Evolutionary conservation across 2,113 vertebrate genomes (phyloP).

Genomic region (Marcusenius ussheri): DNA sequence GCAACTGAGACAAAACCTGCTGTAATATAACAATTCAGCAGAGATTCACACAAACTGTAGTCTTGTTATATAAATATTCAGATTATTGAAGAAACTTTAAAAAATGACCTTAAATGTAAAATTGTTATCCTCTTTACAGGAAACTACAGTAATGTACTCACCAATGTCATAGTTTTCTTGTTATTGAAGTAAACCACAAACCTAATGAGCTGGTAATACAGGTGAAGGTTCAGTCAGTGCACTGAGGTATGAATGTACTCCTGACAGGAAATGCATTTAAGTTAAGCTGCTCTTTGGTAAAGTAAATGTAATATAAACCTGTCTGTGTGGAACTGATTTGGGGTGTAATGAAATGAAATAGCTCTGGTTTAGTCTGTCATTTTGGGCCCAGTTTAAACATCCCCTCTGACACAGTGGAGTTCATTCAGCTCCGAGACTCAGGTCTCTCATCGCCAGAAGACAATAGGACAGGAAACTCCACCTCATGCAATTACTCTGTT

Average conservation of each 20-base stretch:
- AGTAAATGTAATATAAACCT: neutral
- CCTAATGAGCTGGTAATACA: neutral
- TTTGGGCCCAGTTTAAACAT: slow-evolving; percentile 15
- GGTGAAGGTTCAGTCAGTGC: neutral
- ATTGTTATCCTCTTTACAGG: neutral
- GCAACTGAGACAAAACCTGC: neutral
- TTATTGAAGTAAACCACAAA: neutral
- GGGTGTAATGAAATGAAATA: neutral
- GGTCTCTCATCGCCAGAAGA: neutral
- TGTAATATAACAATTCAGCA: neutral
- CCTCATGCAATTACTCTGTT: too few relatives aligned
- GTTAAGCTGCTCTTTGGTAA: neutral
- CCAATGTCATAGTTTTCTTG: neutral
- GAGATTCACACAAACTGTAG: neutral
- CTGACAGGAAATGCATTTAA: neutral
- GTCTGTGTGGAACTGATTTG: neutral
- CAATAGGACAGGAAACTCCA: neutral
- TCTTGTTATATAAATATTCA: neutral
- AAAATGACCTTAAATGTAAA: too few relatives aligned
- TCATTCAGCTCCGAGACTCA: slow-evolving; percentile 6
- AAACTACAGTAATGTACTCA: neutral
- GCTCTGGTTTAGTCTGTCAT: neutral
- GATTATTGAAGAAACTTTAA: too few relatives aligned
- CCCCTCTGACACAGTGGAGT: neutral
- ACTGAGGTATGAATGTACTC: neutral